These are phyloP conservation scores for Ornithoptera alexandrae DNA, from an alignment of 2,888 invertebrate species.

Conservation along the genomic window DNA sequence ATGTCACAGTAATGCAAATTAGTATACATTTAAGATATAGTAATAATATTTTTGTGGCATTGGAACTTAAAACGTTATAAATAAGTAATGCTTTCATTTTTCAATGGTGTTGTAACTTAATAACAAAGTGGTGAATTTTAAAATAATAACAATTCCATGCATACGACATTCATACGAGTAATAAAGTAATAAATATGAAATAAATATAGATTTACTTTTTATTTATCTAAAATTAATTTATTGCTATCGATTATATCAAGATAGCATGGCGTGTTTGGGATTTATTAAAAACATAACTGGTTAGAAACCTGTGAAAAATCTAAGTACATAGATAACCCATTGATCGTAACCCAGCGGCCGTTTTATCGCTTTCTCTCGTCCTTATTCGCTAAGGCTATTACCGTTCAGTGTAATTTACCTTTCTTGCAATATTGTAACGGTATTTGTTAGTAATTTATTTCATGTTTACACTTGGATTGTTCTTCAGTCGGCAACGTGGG, in stretches of 20 bases:
- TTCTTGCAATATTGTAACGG: not conserved
- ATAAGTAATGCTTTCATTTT: too few species aligned
- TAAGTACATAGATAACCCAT: slow-evolving; percentile 10
- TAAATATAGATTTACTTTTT: too few species aligned
- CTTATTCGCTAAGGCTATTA: not conserved
- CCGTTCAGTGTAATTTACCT: not conserved
- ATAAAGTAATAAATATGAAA: too few species aligned
- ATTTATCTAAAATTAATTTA: not conserved
- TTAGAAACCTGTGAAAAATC: slow-evolving; percentile 15
- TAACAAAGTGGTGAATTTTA: too few species aligned
- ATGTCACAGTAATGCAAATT: too few species aligned
- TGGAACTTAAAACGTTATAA: too few species aligned
- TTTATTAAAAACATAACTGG: slow-evolving; percentile 10
- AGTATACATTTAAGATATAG: too few species aligned
- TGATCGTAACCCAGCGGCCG: not conserved
- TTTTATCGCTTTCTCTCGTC: slow-evolving; percentile 14
- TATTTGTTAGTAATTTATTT: not conserved
- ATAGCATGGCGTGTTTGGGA: not conserved
- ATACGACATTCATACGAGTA: too few species aligned
- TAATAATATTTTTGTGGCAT: too few species aligned
- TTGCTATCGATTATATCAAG: slow-evolving; percentile 1
- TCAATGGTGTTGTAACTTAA: too few species aligned
- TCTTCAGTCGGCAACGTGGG: not conserved
- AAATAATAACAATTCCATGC: too few species aligned
- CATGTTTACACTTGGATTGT: not conserved